phyloP scores from a whole-genome alignment of 2,113 vertebrate genomes.

The Spea bombifrons region DNA sequence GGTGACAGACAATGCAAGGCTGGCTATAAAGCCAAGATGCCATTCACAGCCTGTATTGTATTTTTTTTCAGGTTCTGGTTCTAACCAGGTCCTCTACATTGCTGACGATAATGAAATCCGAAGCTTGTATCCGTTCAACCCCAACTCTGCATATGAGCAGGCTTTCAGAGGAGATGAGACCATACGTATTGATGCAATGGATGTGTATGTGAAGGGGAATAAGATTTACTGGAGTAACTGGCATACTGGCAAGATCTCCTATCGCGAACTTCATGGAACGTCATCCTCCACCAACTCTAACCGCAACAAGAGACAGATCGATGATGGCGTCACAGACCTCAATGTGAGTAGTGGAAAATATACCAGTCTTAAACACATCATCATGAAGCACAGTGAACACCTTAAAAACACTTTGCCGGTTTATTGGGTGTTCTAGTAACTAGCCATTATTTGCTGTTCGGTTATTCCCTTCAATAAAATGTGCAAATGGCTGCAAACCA shows the following conservation, averaged over 20 bases:
- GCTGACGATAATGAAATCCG: conserved; percentile 96
- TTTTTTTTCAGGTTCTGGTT: conserved; percentile 49
- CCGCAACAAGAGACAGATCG: conserved; percentile 83
- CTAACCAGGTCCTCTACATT: conserved; percentile 85
- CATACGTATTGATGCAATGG: conserved; percentile 93
- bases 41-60: no score
- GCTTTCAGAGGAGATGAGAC: conserved; percentile 90
- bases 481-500: no score
- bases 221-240: conserved; percentile 98
- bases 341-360: conserved; percentile 64
- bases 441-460: no score
- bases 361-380: no score
- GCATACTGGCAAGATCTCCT: conserved; percentile 92
- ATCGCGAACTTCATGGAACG: conserved; percentile 76
- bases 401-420: no score
- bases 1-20: no score
- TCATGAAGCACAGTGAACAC: no score
- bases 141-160: conserved; percentile 89
- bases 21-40: no score
- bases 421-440: no score
- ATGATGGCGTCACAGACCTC: conserved; percentile 79
- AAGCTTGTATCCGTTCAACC: conserved; percentile 89
- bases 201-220: conserved; percentile 88
- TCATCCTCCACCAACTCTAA: conserved; percentile 79
- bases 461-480: no score